phyloP scores from a whole-genome alignment of 2,797 vertebrate genomes.

The Clarias platycephalus region DNA sequence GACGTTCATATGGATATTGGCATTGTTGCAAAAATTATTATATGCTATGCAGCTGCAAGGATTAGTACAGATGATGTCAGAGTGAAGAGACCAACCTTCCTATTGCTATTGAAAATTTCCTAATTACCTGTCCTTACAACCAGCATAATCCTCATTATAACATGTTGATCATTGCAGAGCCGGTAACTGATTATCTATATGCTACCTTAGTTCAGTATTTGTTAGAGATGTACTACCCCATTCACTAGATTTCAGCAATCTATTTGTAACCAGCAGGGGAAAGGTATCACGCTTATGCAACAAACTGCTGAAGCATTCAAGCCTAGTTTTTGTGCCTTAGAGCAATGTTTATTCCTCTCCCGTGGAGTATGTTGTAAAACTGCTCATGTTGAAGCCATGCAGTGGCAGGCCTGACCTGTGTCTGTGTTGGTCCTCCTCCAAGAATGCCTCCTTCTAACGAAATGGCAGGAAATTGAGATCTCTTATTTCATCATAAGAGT shows the following conservation, averaged over 20 bases:
- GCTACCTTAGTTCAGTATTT: neutral
- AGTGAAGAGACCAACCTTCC: slow-evolving; percentile 1
- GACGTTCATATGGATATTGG: neutral
- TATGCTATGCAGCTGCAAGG: neutral
- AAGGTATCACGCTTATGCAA: slow-evolving; percentile 52
- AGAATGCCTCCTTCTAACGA: slow-evolving; percentile 42
- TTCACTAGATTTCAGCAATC: slow-evolving; percentile 37
- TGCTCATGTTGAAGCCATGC: slow-evolving; percentile 49
- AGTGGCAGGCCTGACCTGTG: slow-evolving; percentile 51
- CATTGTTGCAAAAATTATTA: neutral
- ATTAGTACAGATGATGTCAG: neutral
- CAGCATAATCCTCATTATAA: neutral
- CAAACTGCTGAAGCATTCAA: slow-evolving; percentile 35
- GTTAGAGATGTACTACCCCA: slow-evolving; percentile 3
- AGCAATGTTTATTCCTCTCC: slow-evolving; percentile 48
- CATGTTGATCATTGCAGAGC: neutral
- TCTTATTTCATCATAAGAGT: slow-evolving; percentile 28
- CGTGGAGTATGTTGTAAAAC: slow-evolving; percentile 50
- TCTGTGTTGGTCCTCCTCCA: slow-evolving; percentile 39
- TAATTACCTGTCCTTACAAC: neutral
- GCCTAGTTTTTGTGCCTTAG: slow-evolving; percentile 45
- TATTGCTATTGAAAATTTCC: too few relatives aligned
- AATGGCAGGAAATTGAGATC: slow-evolving; percentile 27
- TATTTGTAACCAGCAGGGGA: slow-evolving; percentile 35
- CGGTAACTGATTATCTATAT: slow-evolving; percentile 1